Evolutionary conservation across 2,113 vertebrate species (phyloP).

Genomic region (Aphyosemion australe): DNA sequence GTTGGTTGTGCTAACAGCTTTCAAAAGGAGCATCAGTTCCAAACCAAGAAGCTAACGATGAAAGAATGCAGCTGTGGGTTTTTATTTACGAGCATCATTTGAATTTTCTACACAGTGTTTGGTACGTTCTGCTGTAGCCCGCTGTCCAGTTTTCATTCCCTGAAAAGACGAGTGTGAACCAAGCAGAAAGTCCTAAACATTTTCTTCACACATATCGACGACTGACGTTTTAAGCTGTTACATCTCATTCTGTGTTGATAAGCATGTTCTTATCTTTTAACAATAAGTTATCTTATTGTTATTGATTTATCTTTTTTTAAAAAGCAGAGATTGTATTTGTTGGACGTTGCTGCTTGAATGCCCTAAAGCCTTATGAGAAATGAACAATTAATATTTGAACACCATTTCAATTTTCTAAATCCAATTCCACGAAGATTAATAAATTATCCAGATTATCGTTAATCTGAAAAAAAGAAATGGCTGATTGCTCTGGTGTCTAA

Average conservation of each 20-base stretch:
- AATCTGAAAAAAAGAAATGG: constrained; percentile 25
- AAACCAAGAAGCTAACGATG: no score
- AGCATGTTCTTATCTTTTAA: constrained; percentile 32
- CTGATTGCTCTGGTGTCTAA: constrained; percentile 31
- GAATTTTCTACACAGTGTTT: no score
- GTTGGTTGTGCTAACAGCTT: not conserved
- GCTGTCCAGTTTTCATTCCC: constrained; percentile 3
- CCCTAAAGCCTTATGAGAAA: constrained; percentile 83
- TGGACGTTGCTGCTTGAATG: constrained; percentile 81
- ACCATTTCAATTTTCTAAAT: constrained; percentile 16
- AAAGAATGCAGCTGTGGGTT: constrained; percentile 13
- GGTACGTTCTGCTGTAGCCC: constrained; percentile 1
- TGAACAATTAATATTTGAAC: constrained; percentile 43
- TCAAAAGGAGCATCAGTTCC: not conserved
- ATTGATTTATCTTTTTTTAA: constrained; percentile 41
- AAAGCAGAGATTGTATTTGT: constrained; percentile 79
- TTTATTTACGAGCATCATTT: not conserved
- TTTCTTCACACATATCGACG: not conserved
- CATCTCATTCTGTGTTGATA: constrained; percentile 28
- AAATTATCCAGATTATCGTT: constrained; percentile 20
- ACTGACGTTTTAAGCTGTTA: constrained; percentile 28
- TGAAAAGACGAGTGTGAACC: constrained; percentile 58
- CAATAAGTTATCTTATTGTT: constrained; percentile 52
- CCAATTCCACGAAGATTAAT: constrained; percentile 46
- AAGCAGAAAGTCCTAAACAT: constrained; percentile 9